Percentiles rank a stretch among this genome's conserved stretches.
Conservation (phyloP, 2,797 vertebrate genomes). For the Ibycter americanus region DNA sequence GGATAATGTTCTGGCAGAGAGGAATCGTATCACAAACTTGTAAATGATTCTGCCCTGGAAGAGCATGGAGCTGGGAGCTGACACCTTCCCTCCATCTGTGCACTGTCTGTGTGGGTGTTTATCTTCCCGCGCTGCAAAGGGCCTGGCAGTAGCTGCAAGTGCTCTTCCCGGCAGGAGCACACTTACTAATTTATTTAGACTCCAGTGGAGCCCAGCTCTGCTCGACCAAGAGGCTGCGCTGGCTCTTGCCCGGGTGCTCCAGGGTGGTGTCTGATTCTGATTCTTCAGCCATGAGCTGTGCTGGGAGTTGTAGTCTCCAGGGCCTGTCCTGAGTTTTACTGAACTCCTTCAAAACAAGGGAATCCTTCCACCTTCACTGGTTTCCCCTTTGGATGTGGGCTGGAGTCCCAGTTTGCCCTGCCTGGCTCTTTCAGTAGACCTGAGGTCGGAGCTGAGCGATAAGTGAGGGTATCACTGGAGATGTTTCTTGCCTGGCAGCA, state of each 20-base stretch:
- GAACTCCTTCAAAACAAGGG: not conserved
- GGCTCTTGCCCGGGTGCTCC: not conserved
- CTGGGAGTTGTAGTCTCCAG: not conserved
- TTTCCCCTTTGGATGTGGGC: not conserved
- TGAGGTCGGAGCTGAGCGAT: not conserved
- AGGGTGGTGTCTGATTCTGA: not conserved
- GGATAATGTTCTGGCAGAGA: not conserved
- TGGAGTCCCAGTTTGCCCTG: not conserved
- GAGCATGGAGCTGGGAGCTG: not conserved
- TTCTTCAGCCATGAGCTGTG: not conserved
- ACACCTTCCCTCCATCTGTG: constrained; percentile 19
- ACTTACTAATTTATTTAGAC: not conserved
- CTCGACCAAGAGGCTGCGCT: not conserved
- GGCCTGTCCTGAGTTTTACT: not conserved
- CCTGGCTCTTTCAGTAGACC: not conserved
- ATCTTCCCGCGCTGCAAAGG: not conserved
- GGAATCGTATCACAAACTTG: not conserved
- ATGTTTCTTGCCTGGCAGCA: not conserved
- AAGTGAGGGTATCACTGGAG: not conserved
- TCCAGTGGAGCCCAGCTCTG: not conserved
- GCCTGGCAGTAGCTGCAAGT: not conserved
- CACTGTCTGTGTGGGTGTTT: not conserved
- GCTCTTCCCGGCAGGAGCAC: constrained; percentile 3
- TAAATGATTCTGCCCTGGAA: not conserved
- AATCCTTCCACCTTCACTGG: not conserved